Evolutionary conservation across 1,140 invertebrate species (phyloP), one percentile per base, ranked within the genome.

Genomic region (Antheraea pernyi): DNA sequence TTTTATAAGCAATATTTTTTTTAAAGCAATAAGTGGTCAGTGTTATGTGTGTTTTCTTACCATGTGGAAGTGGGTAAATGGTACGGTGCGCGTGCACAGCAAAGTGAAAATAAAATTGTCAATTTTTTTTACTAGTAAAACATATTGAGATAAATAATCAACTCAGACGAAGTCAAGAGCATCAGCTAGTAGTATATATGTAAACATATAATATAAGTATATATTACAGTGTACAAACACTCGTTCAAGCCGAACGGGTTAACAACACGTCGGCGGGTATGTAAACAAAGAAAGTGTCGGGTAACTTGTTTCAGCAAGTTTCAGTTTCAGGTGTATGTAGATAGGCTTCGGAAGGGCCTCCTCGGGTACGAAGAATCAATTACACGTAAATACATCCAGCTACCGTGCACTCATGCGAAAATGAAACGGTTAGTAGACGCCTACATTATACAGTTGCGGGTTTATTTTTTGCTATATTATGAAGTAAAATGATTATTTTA

Each of bases 281-380:
- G 61, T 63, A 63, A 63, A 63, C 61, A 63, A 63, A 22, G 61
- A 63, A 63, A 63, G 61, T 63, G n/a, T 63, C 61, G 61, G 13
- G 37, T 63, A 63, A 63, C 61, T 63, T 63, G 61, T 63, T 42
- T 63, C 61, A 37, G 30, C 30, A 63, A 63, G 61, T 63, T 63
- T 63, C 61, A 63, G 61, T 63, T 63, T 63, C 61, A 63, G 61
- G 61, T 63, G 61, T 36, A 63, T 30, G 9, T n/a, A 37, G 18
- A 30, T 60, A 19, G 30, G 22, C 37, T 63, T 37, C 61, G 0
- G 30, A 36, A 63, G 61, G 13, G 30, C 61, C 30, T 63, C 61
- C 30, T 63, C 61, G 30, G 61, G 22, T 37, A 37, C 61, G 37
- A 63, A 37, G 30, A 63, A 63, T 63, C 61, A 63, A 63, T 63